Base-by-base conservation (phyloP, 2,113 vertebrate species). In the Hippocampus mohnikei region DNA sequence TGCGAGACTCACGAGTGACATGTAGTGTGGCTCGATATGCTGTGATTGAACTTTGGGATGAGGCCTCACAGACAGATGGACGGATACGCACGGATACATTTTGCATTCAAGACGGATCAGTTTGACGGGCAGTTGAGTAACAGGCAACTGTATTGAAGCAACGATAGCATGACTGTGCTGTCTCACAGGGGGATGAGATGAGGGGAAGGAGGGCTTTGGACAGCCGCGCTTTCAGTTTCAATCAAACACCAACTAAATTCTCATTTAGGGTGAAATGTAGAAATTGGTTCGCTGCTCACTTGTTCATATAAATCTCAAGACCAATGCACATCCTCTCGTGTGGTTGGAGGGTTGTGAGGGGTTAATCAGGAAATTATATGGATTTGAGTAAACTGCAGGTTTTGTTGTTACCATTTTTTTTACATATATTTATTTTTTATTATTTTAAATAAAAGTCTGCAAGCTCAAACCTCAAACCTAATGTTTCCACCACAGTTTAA, bases 401-500 rank as follows among this genome's bases (percentile, higher is more conserved):
- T 27, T 16, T 16, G 27, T 60, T 15, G 18, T 9, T 18, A 50
- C 16, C 16, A 16, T 53, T 53, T 15, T 56, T 63, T 48, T 65
- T 44, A 3, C 12, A 37, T 37, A 6, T 44, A 3, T 44, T 3
- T 44, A 3, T 44, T 13, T 44, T 44, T 44, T 44, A 3, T 44
- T 44, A 37, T 33, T 69, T 50, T 40, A 2, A 42, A 2, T 63
- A 7, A 52, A 10, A 50, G 65, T 70, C 64, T 46, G 16, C 41
- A n/a, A 50, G 63, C 41, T 55, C 11, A 69, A 58, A 70, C 9
- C 42, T 58, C 55, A 3, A 55, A 33, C 52, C 18, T 5, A 69
- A 25, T 3, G 21, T 44, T 75, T 76, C 68, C 40, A 65, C 50
- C 37, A 66, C 46, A 55, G 55, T 29, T 44, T 71, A 56, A 15